These are phyloP conservation scores for Saxidomus purpurata DNA, from an alignment of 1,140 invertebrate genomes.

Conservation along the genomic window DNA sequence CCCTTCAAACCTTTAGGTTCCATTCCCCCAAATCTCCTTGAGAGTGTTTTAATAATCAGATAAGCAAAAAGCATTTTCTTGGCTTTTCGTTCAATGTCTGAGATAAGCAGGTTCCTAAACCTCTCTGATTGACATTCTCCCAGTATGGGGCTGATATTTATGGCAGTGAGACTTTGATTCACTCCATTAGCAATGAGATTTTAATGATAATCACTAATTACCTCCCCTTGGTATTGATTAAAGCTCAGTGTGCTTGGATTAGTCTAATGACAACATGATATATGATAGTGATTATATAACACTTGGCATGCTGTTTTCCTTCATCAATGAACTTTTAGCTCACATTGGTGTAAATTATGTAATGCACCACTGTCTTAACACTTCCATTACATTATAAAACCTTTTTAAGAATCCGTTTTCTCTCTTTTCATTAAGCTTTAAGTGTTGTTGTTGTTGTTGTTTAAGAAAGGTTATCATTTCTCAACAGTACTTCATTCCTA, in stretches of 20 bases:
- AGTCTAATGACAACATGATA: slow-evolving; percentile 24
- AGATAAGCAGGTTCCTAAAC: not conserved
- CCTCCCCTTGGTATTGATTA: slow-evolving; percentile 33
- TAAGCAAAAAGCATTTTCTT: slow-evolving; percentile 22
- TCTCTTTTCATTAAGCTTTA: too few species aligned
- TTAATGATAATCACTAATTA: slow-evolving; percentile 50
- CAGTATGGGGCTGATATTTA: slow-evolving; percentile 35
- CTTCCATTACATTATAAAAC: too few species aligned
- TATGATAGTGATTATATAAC: slow-evolving; percentile 31
- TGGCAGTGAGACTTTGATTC: slow-evolving; percentile 8
- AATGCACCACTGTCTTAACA: too few species aligned
- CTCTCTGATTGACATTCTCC: slow-evolving; percentile 15
- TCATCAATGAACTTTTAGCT: slow-evolving; percentile 26
- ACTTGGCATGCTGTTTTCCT: not conserved
- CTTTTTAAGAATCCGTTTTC: too few species aligned
- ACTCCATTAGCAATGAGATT: slow-evolving; percentile 49
- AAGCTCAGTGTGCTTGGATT: not conserved
- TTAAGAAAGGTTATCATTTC: too few species aligned
- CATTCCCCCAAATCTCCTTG: not conserved
- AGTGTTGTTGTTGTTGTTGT: too few species aligned
- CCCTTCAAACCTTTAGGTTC: not conserved
- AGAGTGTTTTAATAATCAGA: not conserved
- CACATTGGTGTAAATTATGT: slow-evolving; percentile 6
- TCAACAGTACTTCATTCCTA: too few species aligned
- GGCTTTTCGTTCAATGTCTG: not conserved